A percentile compares a stretch with the other conserved stretches of the same genome.
Conservation (phyloP, 1,140 invertebrate genomes). For the Maconellicoccus hirsutus region DNA sequence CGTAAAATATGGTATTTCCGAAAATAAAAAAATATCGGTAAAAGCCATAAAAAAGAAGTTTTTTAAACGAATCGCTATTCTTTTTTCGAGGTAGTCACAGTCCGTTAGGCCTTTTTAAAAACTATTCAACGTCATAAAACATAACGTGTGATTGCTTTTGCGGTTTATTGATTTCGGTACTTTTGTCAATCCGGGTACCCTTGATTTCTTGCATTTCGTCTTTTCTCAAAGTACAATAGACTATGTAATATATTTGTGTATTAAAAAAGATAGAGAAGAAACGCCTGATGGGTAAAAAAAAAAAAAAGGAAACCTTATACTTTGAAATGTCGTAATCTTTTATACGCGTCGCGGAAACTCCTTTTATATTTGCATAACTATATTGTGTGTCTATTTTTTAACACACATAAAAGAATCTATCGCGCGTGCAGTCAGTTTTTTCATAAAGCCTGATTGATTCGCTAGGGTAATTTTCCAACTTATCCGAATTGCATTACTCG, state of each 20-base stretch:
- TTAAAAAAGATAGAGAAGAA: background rate
- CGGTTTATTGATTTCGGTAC: background rate
- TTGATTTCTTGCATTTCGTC: background rate
- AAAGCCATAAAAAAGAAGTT: background rate
- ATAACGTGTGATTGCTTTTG: background rate
- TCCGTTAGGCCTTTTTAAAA: conserved; percentile 7
- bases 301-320: background rate
- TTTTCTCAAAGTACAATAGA: background rate
- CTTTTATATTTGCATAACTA: conserved; percentile 10
- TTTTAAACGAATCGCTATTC: background rate
- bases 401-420: conserved; percentile 9
- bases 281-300: background rate
- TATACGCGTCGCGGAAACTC: background rate
- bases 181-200: background rate
- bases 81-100: background rate
- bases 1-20: background rate
- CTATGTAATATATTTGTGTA: background rate
- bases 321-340: conserved; percentile 2
- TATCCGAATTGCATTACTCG: too few species aligned
- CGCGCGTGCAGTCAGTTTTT: background rate
- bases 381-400: conserved; percentile 6
- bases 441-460: too few species aligned
- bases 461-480: too few species aligned
- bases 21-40: background rate
- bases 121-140: background rate